phyloP scores from a whole-genome alignment of 2,888 invertebrate species.

The Dastarcus helophoroides region DNA sequence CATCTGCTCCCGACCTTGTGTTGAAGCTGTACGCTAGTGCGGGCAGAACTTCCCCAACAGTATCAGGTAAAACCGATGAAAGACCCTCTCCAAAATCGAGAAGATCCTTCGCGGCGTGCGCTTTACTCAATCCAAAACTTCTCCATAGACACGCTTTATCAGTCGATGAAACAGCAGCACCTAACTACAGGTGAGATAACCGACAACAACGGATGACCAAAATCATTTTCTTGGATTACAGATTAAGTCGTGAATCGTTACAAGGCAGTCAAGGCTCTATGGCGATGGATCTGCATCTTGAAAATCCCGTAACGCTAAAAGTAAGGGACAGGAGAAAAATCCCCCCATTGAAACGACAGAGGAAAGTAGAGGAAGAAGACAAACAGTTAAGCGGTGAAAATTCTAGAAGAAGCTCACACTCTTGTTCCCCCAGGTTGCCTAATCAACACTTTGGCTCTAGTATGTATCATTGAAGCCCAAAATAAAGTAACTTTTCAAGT shows the following conservation, averaged over 20 bases:
- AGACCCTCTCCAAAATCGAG: slow-evolving; percentile 16
- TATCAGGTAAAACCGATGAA: slow-evolving; percentile 14
- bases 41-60: slow-evolving; percentile 20
- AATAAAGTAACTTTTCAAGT: too few relatives aligned
- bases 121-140: slow-evolving; percentile 49
- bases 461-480: too few relatives aligned
- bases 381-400: slow-evolving; percentile 30
- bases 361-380: slow-evolving; percentile 61
- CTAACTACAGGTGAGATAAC: not conserved
- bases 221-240: slow-evolving; percentile 15
- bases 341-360: slow-evolving; percentile 63
- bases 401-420: slow-evolving; percentile 31
- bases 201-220: not conserved
- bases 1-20: slow-evolving; percentile 48
- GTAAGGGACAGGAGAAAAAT: slow-evolving; percentile 54
- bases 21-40: slow-evolving; percentile 28
- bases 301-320: slow-evolving; percentile 45
- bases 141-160: slow-evolving; percentile 72
- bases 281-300: slow-evolving; percentile 63
- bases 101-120: slow-evolving; percentile 38
- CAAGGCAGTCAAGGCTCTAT: slow-evolving; percentile 59
- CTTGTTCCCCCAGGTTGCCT: slow-evolving; percentile 32
- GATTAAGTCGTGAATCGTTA: slow-evolving; percentile 41
- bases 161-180: slow-evolving; percentile 56
- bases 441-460: not conserved